Base-by-base conservation (phyloP, 53 echinoderm and acorn worm species). In the Pentamera pediparva region DNA sequence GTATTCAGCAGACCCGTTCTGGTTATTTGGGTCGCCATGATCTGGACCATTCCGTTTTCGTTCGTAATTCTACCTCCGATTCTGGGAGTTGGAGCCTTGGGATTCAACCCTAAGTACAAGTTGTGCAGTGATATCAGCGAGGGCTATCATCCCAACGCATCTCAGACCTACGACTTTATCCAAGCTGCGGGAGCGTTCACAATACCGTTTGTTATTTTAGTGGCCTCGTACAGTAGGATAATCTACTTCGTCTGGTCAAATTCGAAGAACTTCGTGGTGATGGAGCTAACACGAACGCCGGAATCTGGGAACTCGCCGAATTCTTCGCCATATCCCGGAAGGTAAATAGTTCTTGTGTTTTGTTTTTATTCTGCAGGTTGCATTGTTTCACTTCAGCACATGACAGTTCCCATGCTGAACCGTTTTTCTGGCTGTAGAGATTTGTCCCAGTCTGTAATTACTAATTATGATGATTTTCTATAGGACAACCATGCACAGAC, bases 151-250 rank as follows among this genome's bases (percentile, higher is more conserved):
- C 52, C 50, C 1, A 71, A 71, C 13, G 72, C 51, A 4, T 71
- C 72, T 15, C 72, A 71, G 52, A 52, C 12, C 11, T 81, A 81
- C 53, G 89, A 78, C 43, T 55, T 71, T 15, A 78, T 79, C 1
- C 70, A 80, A 39, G 75, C 82, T 6, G 43, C 51, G 6, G 84
- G 81, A 0, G 41, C 59, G n/a, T 78, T 78, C 38, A 78, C 87
- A 2, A 45, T 86, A 40, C 82, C 87, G 0, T 53, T 86, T 4
- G 32, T 82, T 38, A 48, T 82, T 63, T 76, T 86, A 32, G 39
- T 86, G 27, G 64, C 65, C 12, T 86, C 62, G 10, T 86, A 82
- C 58, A 35, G 50, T 50, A 77, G 37, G 55, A 82, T 86, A 56
- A 75, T 78, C 32, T 45, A 61, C 32, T 77, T 77, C 48, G 73